Evolutionary conservation across 2,113 vertebrate species (phyloP), one percentile per base, ranked within the genome.

Genomic region (Lamprotornis superbus): DNA sequence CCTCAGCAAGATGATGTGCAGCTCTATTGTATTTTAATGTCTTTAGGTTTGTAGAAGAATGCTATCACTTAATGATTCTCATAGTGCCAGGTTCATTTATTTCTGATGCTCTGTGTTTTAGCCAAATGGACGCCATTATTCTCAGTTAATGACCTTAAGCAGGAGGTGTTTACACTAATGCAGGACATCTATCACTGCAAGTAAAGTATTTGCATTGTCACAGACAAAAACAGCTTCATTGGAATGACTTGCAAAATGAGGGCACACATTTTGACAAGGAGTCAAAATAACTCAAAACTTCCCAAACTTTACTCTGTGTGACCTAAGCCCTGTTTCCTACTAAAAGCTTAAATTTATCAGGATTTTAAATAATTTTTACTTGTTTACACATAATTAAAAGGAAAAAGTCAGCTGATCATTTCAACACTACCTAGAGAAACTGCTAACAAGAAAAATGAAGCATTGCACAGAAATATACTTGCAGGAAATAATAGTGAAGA

Each of bases 111-210:
- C 28, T 22, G 30, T 69, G 90, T 97, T 96, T 96, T 90, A 92
- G 93, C 73, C 83, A 89, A 97, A 96, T 93, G 94, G 89, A 97
- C 87, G 42, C 87, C 93, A 97, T 97, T 97, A 89, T 94, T 96
- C 79, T 94, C 78, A 53, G 30, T 89, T 97, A 97, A 97, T 89
- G 95, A 94, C 95, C 83, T 92, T 95, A 97, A 94, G 84, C 81
- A 93, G 86, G 91, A 87, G 64, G 55, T 96, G 94, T 97, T 98
- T 97, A 96, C 69, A 83, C 60, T 95, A 95, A 91, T 76, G 82
- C 50, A 87, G 90, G 83, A 88, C 52, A 65, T 91, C 77, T 89
- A 87, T 92, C 88, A 92, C 55, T 88, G 79, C 59, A 83, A 97
- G 64, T 74, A 80, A 92, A 96, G 75, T 24, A 93, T 93, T 93